Evolutionary conservation across 2,113 vertebrate species (phyloP).

Genomic region (Lontra canadensis): DNA sequence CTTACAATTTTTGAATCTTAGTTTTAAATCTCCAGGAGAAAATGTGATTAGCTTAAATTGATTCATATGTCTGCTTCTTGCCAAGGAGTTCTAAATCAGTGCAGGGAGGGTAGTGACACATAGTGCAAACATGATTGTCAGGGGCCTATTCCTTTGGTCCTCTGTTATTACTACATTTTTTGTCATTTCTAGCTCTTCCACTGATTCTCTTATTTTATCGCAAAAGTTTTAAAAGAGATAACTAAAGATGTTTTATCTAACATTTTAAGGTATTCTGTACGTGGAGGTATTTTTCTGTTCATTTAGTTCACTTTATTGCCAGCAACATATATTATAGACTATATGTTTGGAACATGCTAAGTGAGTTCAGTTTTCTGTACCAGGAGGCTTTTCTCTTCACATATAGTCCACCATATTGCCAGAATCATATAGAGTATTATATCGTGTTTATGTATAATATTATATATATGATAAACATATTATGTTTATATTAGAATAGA

Average conservation of each 20-base stretch:
- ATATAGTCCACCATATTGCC: background rate
- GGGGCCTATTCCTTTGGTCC: background rate
- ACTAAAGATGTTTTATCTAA: background rate
- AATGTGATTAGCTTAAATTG: background rate
- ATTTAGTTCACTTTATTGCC: background rate
- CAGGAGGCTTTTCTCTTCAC: background rate
- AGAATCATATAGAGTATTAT: background rate
- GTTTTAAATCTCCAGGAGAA: background rate
- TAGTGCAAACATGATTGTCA: background rate
- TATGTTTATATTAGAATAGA: background rate
- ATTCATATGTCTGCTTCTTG: background rate
- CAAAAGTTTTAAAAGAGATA: background rate
- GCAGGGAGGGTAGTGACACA: background rate
- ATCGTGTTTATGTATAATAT: background rate
- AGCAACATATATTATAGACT: background rate
- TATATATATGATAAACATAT: background rate
- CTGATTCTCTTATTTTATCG: background rate
- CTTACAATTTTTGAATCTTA: background rate
- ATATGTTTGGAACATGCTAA: background rate
- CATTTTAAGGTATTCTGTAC: slow-evolving; percentile 15
- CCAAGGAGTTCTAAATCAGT: background rate
- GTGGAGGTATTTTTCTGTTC: background rate
- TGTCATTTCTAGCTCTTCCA: background rate
- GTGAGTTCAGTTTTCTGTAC: background rate
- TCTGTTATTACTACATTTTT: background rate